phyloP scores from a whole-genome alignment of 1,140 invertebrate genomes.

The Odontomachus brunneus region DNA sequence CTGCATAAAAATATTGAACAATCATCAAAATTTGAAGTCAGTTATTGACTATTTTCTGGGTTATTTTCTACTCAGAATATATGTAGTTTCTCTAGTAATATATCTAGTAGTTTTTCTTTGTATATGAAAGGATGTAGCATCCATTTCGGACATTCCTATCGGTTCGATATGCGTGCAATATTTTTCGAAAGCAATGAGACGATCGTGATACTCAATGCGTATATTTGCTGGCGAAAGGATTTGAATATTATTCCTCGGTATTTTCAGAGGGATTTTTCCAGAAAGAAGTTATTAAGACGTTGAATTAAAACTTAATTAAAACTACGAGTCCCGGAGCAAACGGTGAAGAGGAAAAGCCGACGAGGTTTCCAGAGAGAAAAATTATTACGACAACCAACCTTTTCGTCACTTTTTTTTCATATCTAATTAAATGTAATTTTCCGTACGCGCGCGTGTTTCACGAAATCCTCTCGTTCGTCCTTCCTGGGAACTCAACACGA shows the following conservation, averaged over 20 bases:
- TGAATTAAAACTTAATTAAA: conserved; percentile 17
- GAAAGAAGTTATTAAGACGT: neutral
- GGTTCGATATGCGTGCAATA: neutral
- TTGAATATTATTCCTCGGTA: neutral
- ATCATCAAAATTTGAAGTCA: no score
- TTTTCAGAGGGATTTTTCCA: neutral
- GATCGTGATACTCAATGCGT: neutral
- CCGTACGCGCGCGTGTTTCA: neutral
- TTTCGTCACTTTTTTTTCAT: conserved; percentile 25
- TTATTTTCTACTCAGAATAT: no score
- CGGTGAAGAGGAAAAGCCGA: conserved; percentile 32
- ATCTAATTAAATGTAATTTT: neutral
- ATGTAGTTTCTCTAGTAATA: no score
- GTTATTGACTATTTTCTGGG: no score
- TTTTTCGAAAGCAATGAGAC: no score
- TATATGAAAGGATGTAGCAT: neutral
- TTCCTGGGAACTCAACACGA: neutral
- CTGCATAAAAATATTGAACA: no score
- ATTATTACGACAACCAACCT: neutral
- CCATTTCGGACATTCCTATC: neutral
- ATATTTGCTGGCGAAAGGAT: neutral
- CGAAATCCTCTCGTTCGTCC: neutral
- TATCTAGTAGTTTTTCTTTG: no score
- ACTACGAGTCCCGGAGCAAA: neutral
- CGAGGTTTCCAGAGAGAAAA: conserved; percentile 11